phyloP scores from a whole-genome alignment of 2,888 invertebrate species.

The Zele albiditarsus region DNA sequence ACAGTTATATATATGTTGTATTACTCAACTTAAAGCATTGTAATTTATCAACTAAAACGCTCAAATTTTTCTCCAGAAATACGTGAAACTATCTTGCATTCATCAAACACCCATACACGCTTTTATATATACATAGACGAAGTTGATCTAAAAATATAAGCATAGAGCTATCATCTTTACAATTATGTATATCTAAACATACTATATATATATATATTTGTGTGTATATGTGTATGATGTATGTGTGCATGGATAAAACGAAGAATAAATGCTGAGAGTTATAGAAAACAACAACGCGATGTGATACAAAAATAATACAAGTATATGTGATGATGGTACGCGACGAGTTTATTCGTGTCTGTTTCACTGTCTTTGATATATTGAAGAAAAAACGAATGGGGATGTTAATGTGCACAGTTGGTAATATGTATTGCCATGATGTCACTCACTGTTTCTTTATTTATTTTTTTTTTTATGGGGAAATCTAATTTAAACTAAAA shows the following conservation, averaged over 20 bases:
- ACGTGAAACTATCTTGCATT: slow-evolving; percentile 62
- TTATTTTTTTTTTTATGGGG: too few species aligned
- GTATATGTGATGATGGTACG: background rate
- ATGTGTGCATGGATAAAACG: slow-evolving; percentile 23
- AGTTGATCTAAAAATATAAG: slow-evolving; percentile 63
- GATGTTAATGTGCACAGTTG: too few species aligned
- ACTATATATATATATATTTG: slow-evolving; percentile 7
- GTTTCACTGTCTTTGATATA: slow-evolving; percentile 39
- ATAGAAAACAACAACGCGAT: slow-evolving; percentile 31
- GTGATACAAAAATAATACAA: background rate
- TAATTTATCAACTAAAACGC: too few species aligned
- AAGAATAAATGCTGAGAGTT: background rate
- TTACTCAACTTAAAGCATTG: too few species aligned
- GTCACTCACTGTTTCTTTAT: too few species aligned
- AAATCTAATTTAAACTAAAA: too few species aligned
- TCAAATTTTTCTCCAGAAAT: slow-evolving; percentile 63
- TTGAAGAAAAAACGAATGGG: too few species aligned
- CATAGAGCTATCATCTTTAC: slow-evolving; percentile 24
- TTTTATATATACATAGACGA: background rate
- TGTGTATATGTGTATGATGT: slow-evolving; percentile 16
- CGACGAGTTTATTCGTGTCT: slow-evolving; percentile 6
- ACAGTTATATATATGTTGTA: too few species aligned
- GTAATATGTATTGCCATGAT: too few species aligned
- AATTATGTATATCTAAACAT: slow-evolving; percentile 18
- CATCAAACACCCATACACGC: slow-evolving; percentile 8